A percentile compares a stretch with the other conserved stretches of the same genome.
phyloP scores from a whole-genome alignment of 2,113 vertebrate species.

The Thamnaconus septentrionalis region DNA sequence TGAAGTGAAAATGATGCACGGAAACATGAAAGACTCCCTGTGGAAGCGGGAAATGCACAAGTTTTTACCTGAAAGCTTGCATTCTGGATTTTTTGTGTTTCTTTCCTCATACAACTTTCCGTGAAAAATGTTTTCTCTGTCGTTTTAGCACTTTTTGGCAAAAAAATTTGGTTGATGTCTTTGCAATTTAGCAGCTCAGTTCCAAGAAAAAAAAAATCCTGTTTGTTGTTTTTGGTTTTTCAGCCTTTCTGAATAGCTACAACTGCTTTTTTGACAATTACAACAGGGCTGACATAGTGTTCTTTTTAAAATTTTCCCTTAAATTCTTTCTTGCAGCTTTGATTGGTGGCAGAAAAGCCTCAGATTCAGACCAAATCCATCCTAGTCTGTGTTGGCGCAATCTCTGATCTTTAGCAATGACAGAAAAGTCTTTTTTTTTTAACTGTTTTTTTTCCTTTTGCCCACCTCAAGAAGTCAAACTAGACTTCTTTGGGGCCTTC shows the following conservation, averaged over 20 bases:
- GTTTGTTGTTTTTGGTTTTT: conserved; percentile 4
- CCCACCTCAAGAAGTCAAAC: conserved; percentile 20
- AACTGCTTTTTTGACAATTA: conserved; percentile 13
- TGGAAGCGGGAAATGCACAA: too few species aligned
- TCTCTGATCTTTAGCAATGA: conserved; percentile 7
- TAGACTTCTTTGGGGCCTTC: conserved; percentile 28
- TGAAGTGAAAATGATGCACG: conserved; percentile 26
- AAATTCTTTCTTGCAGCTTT: conserved; percentile 12
- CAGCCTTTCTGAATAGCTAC: conserved; percentile 4
- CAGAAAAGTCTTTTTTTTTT: neutral
- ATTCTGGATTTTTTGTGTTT: conserved; percentile 2
- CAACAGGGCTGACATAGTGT: conserved; percentile 6
- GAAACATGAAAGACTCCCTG: too few species aligned
- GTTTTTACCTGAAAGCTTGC: neutral
- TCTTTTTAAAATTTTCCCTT: neutral
- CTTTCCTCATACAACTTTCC: too few species aligned
- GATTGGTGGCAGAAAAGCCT: conserved; percentile 11
- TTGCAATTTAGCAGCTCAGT: conserved; percentile 2
- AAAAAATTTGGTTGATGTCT: conserved; percentile 3
- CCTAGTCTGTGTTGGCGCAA: conserved; percentile 4
- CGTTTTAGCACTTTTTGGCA: too few species aligned
- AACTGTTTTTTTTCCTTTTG: conserved; percentile 10
- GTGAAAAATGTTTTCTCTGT: neutral
- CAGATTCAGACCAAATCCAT: conserved; percentile 11
- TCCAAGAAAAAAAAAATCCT: neutral